phyloP scores from a whole-genome alignment of 2,888 invertebrate species.

The Brachyptera putata region DNA sequence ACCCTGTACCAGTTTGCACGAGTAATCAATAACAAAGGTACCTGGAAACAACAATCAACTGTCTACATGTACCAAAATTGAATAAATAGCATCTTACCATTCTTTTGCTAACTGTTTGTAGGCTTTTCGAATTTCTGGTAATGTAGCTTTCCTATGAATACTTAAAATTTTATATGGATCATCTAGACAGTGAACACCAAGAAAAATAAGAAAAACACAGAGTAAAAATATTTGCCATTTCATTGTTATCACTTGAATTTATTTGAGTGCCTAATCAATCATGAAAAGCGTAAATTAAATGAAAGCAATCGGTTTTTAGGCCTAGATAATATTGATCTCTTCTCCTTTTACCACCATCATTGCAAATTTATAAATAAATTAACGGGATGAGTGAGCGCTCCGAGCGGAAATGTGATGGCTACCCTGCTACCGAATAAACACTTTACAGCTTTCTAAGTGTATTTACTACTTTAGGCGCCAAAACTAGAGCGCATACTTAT shows the following conservation, averaged over 20 bases:
- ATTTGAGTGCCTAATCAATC: too few relatives aligned
- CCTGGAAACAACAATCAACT: neutral
- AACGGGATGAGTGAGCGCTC: too few relatives aligned
- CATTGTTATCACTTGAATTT: constrained; percentile 22
- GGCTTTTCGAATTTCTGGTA: constrained; percentile 80
- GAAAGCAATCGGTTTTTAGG: too few relatives aligned
- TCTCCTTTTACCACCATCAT: constrained; percentile 4
- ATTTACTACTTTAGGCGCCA: too few relatives aligned
- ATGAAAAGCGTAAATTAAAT: too few relatives aligned
- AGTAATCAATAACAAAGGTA: too few relatives aligned
- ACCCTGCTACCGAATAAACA: too few relatives aligned
- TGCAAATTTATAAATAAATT: constrained; percentile 7
- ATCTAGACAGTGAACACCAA: constrained; percentile 44
- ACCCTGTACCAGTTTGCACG: too few relatives aligned
- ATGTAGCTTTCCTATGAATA: constrained; percentile 65
- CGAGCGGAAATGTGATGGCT: too few relatives aligned
- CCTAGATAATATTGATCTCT: constrained; percentile 7
- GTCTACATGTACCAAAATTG: neutral
- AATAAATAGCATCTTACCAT: constrained; percentile 62
- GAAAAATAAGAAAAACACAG: constrained; percentile 24
- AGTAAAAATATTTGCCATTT: constrained; percentile 31
- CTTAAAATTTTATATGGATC: constrained; percentile 85
- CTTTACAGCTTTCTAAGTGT: too few relatives aligned
- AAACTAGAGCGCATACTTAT: too few relatives aligned
- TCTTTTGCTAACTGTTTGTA: constrained; percentile 87